Evolutionary conservation across 1,140 invertebrate genomes (phyloP).

Genomic region (Aplysia californica): DNA sequence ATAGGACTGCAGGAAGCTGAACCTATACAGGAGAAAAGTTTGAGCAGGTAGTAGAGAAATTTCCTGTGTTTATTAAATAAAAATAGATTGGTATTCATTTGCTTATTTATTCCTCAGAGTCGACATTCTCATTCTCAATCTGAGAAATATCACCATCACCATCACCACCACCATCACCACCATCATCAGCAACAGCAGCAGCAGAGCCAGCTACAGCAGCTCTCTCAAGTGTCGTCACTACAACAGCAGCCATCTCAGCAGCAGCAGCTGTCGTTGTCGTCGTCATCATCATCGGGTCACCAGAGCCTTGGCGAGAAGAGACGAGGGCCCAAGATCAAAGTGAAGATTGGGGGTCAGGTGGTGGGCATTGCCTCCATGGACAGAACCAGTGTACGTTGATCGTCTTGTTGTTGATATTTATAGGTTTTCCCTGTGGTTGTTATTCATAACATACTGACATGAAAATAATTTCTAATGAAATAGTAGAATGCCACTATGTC

Average conservation of each 20-base stretch:
- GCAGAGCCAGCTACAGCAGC: too few relatives aligned
- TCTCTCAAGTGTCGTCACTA: conserved; percentile 29
- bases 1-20: too few relatives aligned
- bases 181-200: conserved; percentile 21
- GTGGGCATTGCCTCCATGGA: conserved; percentile 11
- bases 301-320: conserved; percentile 73
- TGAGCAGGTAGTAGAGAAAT: too few relatives aligned
- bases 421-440: too few relatives aligned
- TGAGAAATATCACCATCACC: background rate
- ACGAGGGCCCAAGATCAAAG: conserved; percentile 83
- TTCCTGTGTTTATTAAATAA: too few relatives aligned
- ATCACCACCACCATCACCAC: conserved; percentile 7
- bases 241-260: background rate
- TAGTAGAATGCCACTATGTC: too few relatives aligned
- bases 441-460: too few relatives aligned
- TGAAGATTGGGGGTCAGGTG: conserved; percentile 48
- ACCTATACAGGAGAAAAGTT: too few relatives aligned
- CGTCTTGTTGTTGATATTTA: too few relatives aligned
- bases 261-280: conserved; percentile 34
- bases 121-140: background rate
- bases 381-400: conserved; percentile 25
- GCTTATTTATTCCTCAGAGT: background rate
- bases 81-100: too few relatives aligned
- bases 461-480: too few relatives aligned
- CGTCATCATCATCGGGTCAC: conserved; percentile 22